Base-by-base conservation (phyloP, 2,797 vertebrate genomes). In the Alca torda region DNA sequence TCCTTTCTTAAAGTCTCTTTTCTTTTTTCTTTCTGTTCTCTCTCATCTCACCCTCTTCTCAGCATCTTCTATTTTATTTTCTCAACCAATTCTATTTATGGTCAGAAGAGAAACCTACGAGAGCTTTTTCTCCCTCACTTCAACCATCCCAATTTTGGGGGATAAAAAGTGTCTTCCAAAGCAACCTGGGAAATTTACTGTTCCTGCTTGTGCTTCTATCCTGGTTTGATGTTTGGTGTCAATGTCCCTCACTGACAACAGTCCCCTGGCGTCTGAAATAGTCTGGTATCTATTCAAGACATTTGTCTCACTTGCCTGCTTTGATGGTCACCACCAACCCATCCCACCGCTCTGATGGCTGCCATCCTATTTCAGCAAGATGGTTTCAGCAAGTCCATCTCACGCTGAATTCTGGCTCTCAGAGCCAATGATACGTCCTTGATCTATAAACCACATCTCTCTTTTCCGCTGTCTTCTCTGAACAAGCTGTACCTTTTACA, bases 401-500 rank as follows among this genome's bases (percentile, higher is more conserved):
- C 56, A 41, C 10, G 13, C 18, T 50, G 48, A 80, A 74, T 93
- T 85, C 25, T 83, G 15, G 9, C 53, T 80, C 20, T 83, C 13
- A n/a, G 45, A 94, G n/a, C 16, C 53, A 75, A 11, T 30, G 10
- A 14, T 37, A 60, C 5, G 11, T n/a, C 48, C 50, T 82, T 51
- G 14, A 65, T 61, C 48, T 53, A 13, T 33, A 74, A 92, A 67
- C 30, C 37, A 70, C 1, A 2, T 72, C 24, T 74, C 2, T 60
- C 56, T 85, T 89, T 84, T 64, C 35, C 2, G 0, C 30, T 53
- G 26, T 64, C 28, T 30, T 85, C 50, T 85, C 26, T 78, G 82
- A 86, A 80, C 41, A 90, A 89, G 35, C 37, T 3, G 8, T 68
- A 90, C 45, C 48, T 83, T 93, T 77, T 23, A 68, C 37, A 94